phyloP scores from a whole-genome alignment of 2,113 vertebrate species.

The Microcebus murinus region DNA sequence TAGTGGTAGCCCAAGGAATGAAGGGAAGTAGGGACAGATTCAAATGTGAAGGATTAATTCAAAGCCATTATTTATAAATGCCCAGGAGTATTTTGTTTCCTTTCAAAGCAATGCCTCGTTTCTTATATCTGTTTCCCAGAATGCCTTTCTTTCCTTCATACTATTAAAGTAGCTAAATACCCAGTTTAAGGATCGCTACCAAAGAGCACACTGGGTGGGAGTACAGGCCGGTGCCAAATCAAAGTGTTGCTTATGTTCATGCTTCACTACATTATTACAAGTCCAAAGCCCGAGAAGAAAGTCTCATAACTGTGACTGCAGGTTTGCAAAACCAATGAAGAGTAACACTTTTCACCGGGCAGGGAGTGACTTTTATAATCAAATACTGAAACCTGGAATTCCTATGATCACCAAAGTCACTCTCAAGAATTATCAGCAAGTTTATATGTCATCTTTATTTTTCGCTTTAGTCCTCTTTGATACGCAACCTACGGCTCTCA shows the following conservation, averaged over 20 bases:
- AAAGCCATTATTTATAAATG: not conserved
- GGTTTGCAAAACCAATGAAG: not conserved
- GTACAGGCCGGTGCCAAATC: not conserved
- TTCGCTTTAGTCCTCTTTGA: slow-evolving; percentile 82
- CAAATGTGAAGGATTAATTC: not conserved
- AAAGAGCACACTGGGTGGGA: not conserved
- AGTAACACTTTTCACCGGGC: not conserved
- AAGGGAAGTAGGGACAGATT: not conserved
- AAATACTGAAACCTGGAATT: not conserved
- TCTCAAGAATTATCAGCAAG: not conserved
- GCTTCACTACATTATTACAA: not conserved
- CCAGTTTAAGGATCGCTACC: not conserved
- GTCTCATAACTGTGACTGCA: not conserved
- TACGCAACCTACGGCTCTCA: slow-evolving; percentile 81
- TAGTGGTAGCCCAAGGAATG: not conserved
- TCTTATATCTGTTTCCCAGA: not conserved
- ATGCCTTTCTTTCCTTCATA: not conserved
- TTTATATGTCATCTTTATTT: slow-evolving; percentile 31
- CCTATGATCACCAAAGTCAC: not conserved
- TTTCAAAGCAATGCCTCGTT: not conserved
- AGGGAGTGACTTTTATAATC: not conserved
- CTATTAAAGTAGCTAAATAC: not conserved
- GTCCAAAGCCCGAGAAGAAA: not conserved
- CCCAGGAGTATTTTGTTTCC: not conserved
- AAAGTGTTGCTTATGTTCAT: not conserved